Base-by-base conservation (phyloP, 2,888 invertebrate genomes). In the Campoplex nolae region DNA sequence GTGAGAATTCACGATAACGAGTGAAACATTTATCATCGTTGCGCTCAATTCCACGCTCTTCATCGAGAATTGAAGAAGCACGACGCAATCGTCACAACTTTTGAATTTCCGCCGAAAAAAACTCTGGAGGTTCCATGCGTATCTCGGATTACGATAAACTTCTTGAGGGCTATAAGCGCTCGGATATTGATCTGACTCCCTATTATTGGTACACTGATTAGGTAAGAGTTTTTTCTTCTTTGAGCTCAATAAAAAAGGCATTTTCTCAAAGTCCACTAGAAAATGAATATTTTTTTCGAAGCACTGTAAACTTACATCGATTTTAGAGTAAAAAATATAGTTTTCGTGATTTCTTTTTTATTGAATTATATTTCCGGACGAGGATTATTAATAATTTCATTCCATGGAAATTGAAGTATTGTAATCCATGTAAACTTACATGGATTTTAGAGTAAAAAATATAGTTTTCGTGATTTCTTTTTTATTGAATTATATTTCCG, bases 151-250 rank as follows among this genome's bases (percentile, higher is more conserved):
- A 96, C 88, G 97, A 98, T 0, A 98, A 99, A 92, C 95, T 99
- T 67, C 91, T 98, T 91, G 97, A 96, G 92, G 99, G 97, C 0
- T 99, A 99, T 95, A 96, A 97, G 90, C 96, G 97, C 68, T 98
- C 98, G 92, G 97, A 97, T 75, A 99, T 99, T 91, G 99, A 99
- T 95, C 97, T 99, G 0, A 95, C 96, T 11, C 98, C 98, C 0
- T 99, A 99, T 95, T 99, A 99, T 95, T 99, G 99, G 99, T 99
- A 99, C 95, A 98, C 98, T 0, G 99, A 99, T 95, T 99, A 97
- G 96, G 96, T 96, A 91, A 91, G 94, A 84, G 73, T 73, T 73
- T 48, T 28, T n/a, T 7, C 18, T n/a, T 48, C 35, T 48, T 16
- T 28, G 2, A 28, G 28, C 13, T 58, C 58, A n/a, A 11, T 58